Percentiles rank a stretch among this genome's conserved stretches.
phyloP scores from a whole-genome alignment of 2,888 invertebrate species.

The Meteorus colon region DNA sequence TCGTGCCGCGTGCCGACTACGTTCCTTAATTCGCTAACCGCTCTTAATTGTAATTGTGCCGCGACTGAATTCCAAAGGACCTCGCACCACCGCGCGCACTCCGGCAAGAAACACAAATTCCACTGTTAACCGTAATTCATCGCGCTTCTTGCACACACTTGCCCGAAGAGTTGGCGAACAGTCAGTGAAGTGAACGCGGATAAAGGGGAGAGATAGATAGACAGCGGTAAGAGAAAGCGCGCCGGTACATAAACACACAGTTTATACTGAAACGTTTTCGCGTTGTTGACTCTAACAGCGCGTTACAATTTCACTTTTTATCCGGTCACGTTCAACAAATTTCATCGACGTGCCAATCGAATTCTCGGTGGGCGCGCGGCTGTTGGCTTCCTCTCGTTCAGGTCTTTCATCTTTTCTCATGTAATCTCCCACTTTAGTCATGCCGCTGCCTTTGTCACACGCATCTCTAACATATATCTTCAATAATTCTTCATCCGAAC shows the following conservation, averaged over 20 bases:
- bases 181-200: constrained; percentile 24
- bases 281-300: constrained; percentile 55
- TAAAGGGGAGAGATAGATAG: constrained; percentile 25
- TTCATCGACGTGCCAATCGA: constrained; percentile 63
- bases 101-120: constrained; percentile 69
- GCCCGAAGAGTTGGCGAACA: constrained; percentile 35
- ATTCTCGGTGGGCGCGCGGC: constrained; percentile 46
- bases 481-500: not conserved
- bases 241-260: not conserved
- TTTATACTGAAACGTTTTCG: constrained; percentile 38
- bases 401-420: constrained; percentile 3
- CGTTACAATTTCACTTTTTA: constrained; percentile 65
- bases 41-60: constrained; percentile 73
- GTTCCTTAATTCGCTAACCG: constrained; percentile 72
- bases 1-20: constrained; percentile 49
- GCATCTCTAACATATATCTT: not conserved
- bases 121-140: constrained; percentile 71
- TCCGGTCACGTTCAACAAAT: constrained; percentile 61
- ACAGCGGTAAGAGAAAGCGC: constrained; percentile 22
- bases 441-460: constrained; percentile 19
- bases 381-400: constrained; percentile 37
- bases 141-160: constrained; percentile 56
- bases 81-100: constrained; percentile 51
- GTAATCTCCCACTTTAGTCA: constrained; percentile 34
- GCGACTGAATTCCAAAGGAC: constrained; percentile 67